These are phyloP conservation scores for Hybognathus amarus DNA, from an alignment of 2,797 vertebrate genomes.

Conservation along the genomic window DNA sequence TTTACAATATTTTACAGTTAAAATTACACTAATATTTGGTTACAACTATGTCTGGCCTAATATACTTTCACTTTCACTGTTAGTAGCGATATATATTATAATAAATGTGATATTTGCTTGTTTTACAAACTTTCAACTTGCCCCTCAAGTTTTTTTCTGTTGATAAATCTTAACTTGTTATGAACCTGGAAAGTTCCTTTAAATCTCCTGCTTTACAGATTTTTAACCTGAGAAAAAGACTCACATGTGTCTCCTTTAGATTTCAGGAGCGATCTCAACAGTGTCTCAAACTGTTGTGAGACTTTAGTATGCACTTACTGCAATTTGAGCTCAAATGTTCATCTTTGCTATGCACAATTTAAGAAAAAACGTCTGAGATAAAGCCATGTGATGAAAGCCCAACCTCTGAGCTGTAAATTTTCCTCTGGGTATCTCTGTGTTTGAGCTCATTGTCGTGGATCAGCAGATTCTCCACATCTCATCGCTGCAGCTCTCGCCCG, in stretches of 20 bases:
- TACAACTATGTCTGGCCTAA: not conserved
- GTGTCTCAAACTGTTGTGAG: not conserved
- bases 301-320: not conserved
- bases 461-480: slow-evolving; percentile 24
- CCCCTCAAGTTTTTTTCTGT: not conserved
- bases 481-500: slow-evolving; percentile 1
- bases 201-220: not conserved
- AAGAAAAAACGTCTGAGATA: not conserved
- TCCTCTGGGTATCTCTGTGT: slow-evolving; percentile 11
- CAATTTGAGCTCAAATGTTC: not conserved
- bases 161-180: not conserved
- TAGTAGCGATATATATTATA: not conserved
- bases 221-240: not conserved
- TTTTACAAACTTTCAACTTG: not conserved
- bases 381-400: not conserved
- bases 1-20: no score
- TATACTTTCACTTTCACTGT: not conserved
- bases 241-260: not conserved
- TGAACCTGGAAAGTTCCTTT: not conserved
- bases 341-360: not conserved
- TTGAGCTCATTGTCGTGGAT: slow-evolving; percentile 3
- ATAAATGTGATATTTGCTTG: not conserved
- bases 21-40: not conserved
- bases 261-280: not conserved
- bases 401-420: not conserved